Base-by-base conservation (phyloP, 2,113 vertebrate species). In the Calidris pygmaea region DNA sequence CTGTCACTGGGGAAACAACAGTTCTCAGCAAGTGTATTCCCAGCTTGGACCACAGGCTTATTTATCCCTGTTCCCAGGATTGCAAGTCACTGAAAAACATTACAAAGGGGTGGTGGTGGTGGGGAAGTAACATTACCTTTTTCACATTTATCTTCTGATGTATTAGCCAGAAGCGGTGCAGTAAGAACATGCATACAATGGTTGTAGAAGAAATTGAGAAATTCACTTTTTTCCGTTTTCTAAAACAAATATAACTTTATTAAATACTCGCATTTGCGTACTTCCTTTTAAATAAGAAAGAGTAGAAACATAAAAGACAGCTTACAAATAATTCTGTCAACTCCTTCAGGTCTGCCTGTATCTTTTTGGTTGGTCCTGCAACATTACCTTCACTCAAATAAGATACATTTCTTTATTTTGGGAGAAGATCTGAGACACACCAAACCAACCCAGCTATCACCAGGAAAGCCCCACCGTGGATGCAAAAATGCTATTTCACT, bases 141-240 rank as follows among this genome's bases (percentile, higher is more conserved):
- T 60, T 98, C 98, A 96, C 94, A 98, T 95, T 98, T 99, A 91
- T 99, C 99, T 84, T 99, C 99, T 72, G 98, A 98, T 16, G 99
- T 99, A 88, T 99, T 99, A 76, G 99, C 99, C 98, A 99, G 97
- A 94, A 99, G 98, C 5, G 99, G 99, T 45, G 99, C 99, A 3
- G 99, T 99, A 72, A 99, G 98, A 53, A 99, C 99, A 19, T 99
- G 99, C 99, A 99, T 99, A 97, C 99, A 99, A 98, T 99, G 99
- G 96, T 99, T 99, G 98, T 99, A 99, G 98, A 99, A 99, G 98
- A 99, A 99, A 98, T 99, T 99, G 88, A 99, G 98, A 95, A 99
- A 99, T 89, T 99, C 99, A 3, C 99, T 99, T 98, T 99, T 99
- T 97, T 99, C 99, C 0, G 99, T 99, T 99, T 99, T 99, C 99